Percentiles rank a stretch among this genome's conserved stretches.
These are phyloP conservation scores for Dryoscopus gambensis DNA, from an alignment of 2,113 vertebrate species.

Conservation along the genomic window DNA sequence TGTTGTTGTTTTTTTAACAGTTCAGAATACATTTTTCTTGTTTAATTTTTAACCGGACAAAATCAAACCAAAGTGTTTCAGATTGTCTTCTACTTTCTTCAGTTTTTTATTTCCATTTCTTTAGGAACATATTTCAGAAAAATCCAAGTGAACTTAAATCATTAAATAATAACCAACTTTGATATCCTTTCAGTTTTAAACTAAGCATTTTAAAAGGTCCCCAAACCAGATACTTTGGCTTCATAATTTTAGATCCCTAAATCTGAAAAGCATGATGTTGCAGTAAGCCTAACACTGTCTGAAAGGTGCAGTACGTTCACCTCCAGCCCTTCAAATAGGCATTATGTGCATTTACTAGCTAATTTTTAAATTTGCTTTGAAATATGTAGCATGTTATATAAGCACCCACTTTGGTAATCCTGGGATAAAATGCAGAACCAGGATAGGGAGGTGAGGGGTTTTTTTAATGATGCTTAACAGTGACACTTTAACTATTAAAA, in stretches of 20 bases:
- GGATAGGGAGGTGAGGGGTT: not conserved
- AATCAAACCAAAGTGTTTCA: not conserved
- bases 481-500: constrained; percentile 10
- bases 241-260: not conserved
- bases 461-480: not conserved
- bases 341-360: not conserved
- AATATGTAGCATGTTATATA: not conserved
- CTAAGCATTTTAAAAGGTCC: not conserved
- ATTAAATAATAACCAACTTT: not conserved
- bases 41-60: not conserved
- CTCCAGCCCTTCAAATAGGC: not conserved
- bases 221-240: not conserved
- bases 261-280: not conserved
- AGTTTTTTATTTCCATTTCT: not conserved
- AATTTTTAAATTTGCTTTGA: constrained; percentile 13
- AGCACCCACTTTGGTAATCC: not conserved
- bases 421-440: not conserved
- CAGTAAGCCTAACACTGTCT: not conserved
- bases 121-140: not conserved
- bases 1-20: not conserved
- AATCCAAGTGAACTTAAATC: not conserved
- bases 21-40: not conserved
- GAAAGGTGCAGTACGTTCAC: not conserved
- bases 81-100: not conserved
- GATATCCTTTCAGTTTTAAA: not conserved